Conservation (phyloP, 2,888 invertebrate species). For the Chorisops tibialis region DNA sequence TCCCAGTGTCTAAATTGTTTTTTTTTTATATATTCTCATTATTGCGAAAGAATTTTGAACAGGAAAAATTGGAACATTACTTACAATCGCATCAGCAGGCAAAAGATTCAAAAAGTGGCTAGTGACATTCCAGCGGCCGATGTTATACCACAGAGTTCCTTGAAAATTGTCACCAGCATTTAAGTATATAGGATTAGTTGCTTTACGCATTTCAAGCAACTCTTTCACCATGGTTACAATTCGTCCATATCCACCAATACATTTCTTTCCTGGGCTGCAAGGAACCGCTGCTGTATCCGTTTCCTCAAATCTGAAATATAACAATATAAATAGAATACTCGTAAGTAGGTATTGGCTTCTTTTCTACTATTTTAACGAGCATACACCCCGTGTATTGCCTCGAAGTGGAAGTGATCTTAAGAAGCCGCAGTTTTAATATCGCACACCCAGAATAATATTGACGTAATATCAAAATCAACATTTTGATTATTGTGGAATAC, state of each 20-base stretch:
- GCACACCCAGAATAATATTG: too few species aligned
- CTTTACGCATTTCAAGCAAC: slow-evolving; percentile 50
- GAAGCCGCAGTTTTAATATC: too few species aligned
- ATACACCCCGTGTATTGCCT: too few species aligned
- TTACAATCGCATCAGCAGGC: slow-evolving; percentile 73
- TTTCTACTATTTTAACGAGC: too few species aligned
- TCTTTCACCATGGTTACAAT: slow-evolving; percentile 58
- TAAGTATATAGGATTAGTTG: slow-evolving; percentile 62
- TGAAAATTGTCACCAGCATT: slow-evolving; percentile 84
- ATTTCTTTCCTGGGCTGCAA: slow-evolving; percentile 57
- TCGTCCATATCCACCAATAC: slow-evolving; percentile 69
- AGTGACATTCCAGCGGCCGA: slow-evolving; percentile 71
- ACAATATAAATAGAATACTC: background rate
- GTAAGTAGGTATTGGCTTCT: background rate
- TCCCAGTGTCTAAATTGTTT: slow-evolving; percentile 64
- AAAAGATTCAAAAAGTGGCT: slow-evolving; percentile 71
- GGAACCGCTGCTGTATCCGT: slow-evolving; percentile 57
- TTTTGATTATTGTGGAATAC: too few species aligned
- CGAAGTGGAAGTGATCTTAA: too few species aligned
- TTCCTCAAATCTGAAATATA: slow-evolving; percentile 58
- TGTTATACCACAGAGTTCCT: slow-evolving; percentile 79
- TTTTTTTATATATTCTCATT: background rate
- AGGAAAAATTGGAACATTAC: slow-evolving; percentile 39
- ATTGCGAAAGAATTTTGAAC: background rate
- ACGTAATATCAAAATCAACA: too few species aligned